Base-by-base conservation (phyloP, 1,140 invertebrate species). In the Bombus sibiricus region DNA sequence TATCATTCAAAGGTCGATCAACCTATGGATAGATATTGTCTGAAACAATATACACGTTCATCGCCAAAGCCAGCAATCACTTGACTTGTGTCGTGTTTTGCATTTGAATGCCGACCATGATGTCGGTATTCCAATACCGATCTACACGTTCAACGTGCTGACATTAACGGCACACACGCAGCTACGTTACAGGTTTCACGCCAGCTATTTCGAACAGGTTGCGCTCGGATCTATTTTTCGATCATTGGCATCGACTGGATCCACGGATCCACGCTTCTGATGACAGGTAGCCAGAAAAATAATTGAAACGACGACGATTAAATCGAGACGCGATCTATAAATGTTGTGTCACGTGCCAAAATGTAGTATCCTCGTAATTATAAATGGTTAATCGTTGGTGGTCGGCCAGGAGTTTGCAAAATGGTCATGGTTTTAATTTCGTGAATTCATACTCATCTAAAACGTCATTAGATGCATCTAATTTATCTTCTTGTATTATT, bases 171-270 rank as follows among this genome's bases (percentile, higher is more conserved):
- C 18, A 15, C 57, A 66, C 68, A 41, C 76, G 37, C 73, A 69
- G 10, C 47, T 1, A 75, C 83, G 84, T 91, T 83, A 88, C 74
- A 90, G 81, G 87, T 91, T 86, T 88, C 77, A 79, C 57, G 62
- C 47, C 69, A 82, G 79, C 86, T 91, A 91, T 91, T 91, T 89
- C 90, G 81, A 91, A 91, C 90, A 91, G 90, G 90, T 91, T 91
- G 89, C 81, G 90, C 81, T 86, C 62, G 71, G 83, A 72, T 89
- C 90, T 91, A 91, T 91, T 91, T 91, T 89, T 91, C 78, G 90
- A 91, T 88, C 77, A 86, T 91, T 91, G 89, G 89, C 90, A 91
- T 86, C 89, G 78, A 64, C 62, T 86, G 69, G 62, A 91, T 86
- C 82, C 82, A 84, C 73, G 87, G 87, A 91, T 91, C 83, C 87